These are phyloP conservation scores for Peromyscus melanophrys DNA, from an alignment of 2,797 vertebrate genomes.

Conservation along the genomic window DNA sequence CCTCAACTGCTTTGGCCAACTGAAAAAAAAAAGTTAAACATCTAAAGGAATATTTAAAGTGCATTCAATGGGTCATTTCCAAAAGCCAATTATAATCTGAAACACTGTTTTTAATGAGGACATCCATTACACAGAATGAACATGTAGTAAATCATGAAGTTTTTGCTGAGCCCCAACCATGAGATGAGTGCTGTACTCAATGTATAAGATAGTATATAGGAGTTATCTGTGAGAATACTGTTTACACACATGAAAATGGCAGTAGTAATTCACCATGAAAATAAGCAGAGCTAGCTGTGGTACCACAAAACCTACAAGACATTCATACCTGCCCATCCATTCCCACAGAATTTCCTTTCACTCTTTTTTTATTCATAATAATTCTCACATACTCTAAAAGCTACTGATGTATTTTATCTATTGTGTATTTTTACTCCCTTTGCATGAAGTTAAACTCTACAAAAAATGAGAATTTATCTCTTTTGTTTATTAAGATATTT, in stretches of 20 bases:
- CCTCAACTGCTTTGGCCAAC: background rate
- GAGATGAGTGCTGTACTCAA: background rate
- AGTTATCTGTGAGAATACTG: background rate
- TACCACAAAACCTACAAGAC: background rate
- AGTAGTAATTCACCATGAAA: background rate
- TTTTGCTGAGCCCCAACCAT: background rate
- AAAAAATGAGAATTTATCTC: background rate
- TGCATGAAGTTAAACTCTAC: background rate
- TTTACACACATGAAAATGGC: background rate
- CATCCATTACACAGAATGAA: background rate
- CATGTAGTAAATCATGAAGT: slow-evolving; percentile 9
- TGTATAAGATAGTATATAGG: background rate
- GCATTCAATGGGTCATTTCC: background rate
- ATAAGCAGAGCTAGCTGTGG: background rate
- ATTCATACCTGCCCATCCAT: fast-evolving
- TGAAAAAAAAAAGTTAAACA: background rate
- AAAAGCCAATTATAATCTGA: slow-evolving; percentile 57
- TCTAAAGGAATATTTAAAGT: slow-evolving; percentile 30
- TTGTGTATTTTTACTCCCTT: slow-evolving; percentile 4
- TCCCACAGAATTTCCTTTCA: background rate
- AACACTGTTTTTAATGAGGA: slow-evolving; percentile 5
- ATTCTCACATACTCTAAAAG: background rate
- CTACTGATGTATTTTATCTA: background rate
- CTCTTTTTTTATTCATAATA: background rate
- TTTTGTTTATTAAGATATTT: background rate